A percentile compares a stretch with the other conserved stretches of the same genome.
phyloP scores from a whole-genome alignment of 2,888 invertebrate species.

The Chirona hameri region DNA sequence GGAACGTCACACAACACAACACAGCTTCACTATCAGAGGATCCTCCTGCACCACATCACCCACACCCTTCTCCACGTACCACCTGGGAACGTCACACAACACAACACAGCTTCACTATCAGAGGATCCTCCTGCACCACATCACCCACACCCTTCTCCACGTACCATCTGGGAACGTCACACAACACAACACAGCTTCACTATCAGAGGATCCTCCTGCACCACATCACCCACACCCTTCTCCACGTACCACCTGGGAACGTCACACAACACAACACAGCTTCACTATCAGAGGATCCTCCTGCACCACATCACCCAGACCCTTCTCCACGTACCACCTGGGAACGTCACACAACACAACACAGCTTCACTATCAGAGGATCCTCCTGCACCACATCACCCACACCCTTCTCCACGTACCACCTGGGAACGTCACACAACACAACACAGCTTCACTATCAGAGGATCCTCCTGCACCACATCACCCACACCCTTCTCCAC shows the following conservation, averaged over 20 bases:
- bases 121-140: conserved; percentile 52
- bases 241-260: conserved; percentile 57
- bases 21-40: conserved; percentile 64
- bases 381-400: conserved; percentile 48
- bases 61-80: conserved; percentile 55
- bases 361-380: conserved; percentile 64
- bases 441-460: conserved; percentile 66
- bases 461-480: conserved; percentile 52
- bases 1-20: too few relatives aligned
- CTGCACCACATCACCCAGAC: conserved; percentile 49
- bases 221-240: conserved; percentile 50
- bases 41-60: conserved; percentile 48
- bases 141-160: conserved; percentile 51
- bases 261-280: too few relatives aligned
- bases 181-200: too few relatives aligned
- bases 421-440: too few relatives aligned
- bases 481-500: conserved; percentile 51
- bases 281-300: conserved; percentile 61
- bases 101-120: conserved; percentile 66
- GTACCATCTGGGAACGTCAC: conserved; percentile 59
- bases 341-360: too few relatives aligned
- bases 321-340: conserved; percentile 57
- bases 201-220: conserved; percentile 56
- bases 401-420: conserved; percentile 55
- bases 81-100: too few relatives aligned